Conservation (phyloP, 1,140 invertebrate species). For the Drosophila tsacasi region DNA sequence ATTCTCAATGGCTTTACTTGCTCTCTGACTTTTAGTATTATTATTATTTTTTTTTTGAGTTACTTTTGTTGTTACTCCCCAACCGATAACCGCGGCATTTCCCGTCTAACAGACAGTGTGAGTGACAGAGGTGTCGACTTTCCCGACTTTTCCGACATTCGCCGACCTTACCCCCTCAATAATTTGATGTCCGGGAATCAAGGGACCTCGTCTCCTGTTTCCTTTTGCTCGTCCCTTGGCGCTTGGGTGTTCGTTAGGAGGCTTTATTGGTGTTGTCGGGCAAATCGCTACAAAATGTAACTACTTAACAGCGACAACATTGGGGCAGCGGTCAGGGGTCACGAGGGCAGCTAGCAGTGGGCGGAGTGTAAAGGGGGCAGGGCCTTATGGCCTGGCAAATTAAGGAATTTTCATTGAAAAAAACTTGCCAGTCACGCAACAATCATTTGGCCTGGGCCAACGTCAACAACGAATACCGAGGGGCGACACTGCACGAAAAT, state of each 20-base stretch:
- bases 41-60: constrained; percentile 1
- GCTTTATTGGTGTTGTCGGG: constrained; percentile 60
- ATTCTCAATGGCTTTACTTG: not conserved
- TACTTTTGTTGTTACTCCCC: not conserved
- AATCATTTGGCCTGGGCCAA: constrained; percentile 68
- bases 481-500: not conserved
- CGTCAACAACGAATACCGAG: constrained; percentile 4
- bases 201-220: constrained; percentile 10
- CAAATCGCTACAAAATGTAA: constrained; percentile 82
- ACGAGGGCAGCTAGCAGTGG: not conserved
- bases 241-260: constrained; percentile 11
- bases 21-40: not conserved
- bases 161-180: constrained; percentile 18
- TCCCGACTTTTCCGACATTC: constrained; percentile 21
- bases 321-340: constrained; percentile 23
- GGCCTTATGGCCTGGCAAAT: constrained; percentile 70
- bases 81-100: constrained; percentile 13
- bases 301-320: constrained; percentile 81
- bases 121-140: constrained; percentile 28
- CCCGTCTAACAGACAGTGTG: not conserved
- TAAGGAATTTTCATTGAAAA: constrained; percentile 78
- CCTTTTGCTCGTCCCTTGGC: not conserved
- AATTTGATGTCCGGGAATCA: constrained; percentile 43
- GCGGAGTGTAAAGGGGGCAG: not conserved
- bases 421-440: constrained; percentile 78